phyloP scores from a whole-genome alignment of 2,797 vertebrate species.

The Pelodytes ibericus region DNA sequence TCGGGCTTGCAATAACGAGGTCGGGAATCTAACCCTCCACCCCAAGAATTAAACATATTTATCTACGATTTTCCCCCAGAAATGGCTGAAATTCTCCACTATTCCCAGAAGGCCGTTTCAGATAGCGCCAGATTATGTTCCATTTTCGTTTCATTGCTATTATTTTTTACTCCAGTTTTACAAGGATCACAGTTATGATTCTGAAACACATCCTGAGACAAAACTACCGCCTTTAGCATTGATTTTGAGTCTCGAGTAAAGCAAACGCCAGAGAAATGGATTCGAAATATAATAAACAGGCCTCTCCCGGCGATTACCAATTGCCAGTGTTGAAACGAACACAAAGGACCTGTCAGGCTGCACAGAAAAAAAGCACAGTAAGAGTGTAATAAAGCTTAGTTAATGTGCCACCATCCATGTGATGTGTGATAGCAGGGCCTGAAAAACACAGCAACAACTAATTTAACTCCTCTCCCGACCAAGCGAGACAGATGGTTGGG shows the following conservation, averaged over 20 bases:
- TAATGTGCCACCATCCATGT: constrained; percentile 6
- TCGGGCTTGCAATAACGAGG: no score
- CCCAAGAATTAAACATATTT: no score
- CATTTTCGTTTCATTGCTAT: no score
- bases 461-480: neutral
- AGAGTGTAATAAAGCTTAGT: neutral
- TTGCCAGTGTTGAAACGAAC: neutral
- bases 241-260: neutral
- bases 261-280: neutral
- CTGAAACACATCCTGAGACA: no score
- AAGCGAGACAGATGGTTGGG: constrained; percentile 8
- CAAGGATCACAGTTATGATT: no score
- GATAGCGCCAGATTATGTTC: no score
- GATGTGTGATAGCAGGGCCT: constrained; percentile 20
- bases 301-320: neutral
- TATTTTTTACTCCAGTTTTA: no score
- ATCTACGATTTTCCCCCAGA: no score
- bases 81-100: no score
- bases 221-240: no score
- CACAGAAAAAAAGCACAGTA: neutral
- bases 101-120: no score
- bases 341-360: constrained; percentile 1
- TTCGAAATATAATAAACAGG: neutral
- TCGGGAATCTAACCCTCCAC: no score
- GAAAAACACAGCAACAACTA: constrained; percentile 10